phyloP scores from a whole-genome alignment of 2,797 vertebrate species.

The Coranthus polyacanthus region DNA sequence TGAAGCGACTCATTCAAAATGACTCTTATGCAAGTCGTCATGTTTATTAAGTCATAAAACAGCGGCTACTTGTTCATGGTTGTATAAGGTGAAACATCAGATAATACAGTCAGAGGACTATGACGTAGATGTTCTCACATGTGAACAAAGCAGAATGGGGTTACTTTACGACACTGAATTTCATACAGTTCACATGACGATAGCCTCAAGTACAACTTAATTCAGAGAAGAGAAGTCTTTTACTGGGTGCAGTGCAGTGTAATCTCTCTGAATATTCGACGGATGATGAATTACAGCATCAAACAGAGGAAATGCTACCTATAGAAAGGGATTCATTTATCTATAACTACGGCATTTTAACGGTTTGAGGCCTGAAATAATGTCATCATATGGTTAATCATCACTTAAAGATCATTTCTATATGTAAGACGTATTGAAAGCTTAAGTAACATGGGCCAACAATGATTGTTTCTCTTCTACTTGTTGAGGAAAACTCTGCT shows the following conservation, averaged over 20 bases:
- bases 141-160: neutral
- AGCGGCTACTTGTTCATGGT: conserved; percentile 3
- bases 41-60: conserved; percentile 47
- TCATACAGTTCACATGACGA: neutral
- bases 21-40: conserved; percentile 51
- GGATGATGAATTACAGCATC: too few relatives aligned
- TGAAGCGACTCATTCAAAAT: conserved; percentile 1
- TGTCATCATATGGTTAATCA: too few relatives aligned
- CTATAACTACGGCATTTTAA: too few relatives aligned
- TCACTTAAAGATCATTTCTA: too few relatives aligned
- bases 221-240: neutral
- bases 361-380: too few relatives aligned
- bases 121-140: neutral
- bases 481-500: neutral
- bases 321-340: too few relatives aligned
- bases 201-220: neutral
- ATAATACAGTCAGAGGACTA: conserved; percentile 12
- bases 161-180: neutral
- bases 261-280: too few relatives aligned
- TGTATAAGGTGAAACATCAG: conserved; percentile 30
- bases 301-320: too few relatives aligned
- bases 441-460: too few relatives aligned
- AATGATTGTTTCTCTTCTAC: neutral
- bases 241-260: neutral
- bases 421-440: too few relatives aligned